phyloP scores from a whole-genome alignment of 2,113 vertebrate genomes.

The Pelobates fuscus region DNA sequence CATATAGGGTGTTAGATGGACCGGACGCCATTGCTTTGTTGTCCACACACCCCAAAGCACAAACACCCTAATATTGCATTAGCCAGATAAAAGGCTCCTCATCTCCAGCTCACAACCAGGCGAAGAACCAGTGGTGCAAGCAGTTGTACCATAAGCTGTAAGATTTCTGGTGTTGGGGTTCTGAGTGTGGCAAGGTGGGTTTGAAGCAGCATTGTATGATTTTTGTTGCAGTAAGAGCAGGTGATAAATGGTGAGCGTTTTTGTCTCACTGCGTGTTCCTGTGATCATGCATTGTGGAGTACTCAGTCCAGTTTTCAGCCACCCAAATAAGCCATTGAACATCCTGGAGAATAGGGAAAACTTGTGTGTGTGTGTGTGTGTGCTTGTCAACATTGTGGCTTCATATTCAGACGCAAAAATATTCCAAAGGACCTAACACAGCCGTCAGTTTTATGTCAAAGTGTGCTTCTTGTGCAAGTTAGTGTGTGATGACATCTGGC shows the following conservation, averaged over 20 bases:
- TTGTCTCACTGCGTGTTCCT: neutral
- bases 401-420: neutral
- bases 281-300: neutral
- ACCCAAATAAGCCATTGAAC: too few species aligned
- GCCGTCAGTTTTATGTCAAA: neutral
- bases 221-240: neutral
- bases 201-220: neutral
- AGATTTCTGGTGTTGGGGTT: neutral
- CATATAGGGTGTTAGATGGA: slow-evolving; percentile 73
- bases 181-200: neutral
- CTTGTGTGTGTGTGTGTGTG: neutral
- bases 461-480: neutral
- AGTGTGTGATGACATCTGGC: neutral
- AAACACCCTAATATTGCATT: slow-evolving; percentile 8
- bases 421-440: neutral
- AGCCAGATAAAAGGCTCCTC: neutral
- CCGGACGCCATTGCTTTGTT: neutral
- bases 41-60: slow-evolving; percentile 26
- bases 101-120: neutral
- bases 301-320: neutral
- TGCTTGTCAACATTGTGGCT: neutral
- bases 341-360: too few species aligned
- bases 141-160: neutral
- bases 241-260: slow-evolving; percentile 9
- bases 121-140: neutral